Evolutionary conservation across 2,888 invertebrate genomes (phyloP), one percentile per base, ranked within the genome.

Genomic region (Coenonympha arcania): DNA sequence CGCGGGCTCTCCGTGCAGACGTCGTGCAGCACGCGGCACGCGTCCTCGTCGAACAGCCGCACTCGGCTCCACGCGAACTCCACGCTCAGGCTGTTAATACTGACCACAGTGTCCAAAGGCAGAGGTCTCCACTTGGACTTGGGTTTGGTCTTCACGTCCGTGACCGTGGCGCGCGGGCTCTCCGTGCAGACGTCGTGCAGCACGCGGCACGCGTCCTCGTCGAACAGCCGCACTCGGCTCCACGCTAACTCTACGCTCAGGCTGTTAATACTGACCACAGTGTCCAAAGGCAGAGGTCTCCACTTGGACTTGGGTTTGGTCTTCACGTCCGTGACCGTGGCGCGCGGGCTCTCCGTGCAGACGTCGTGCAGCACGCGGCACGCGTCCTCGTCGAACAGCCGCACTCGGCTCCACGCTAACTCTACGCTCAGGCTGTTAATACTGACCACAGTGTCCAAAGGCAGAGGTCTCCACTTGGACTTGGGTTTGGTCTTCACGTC

Each of bases 91-190:
- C n/a, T n/a, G n/a, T n/a, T n/a, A n/a, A n/a, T 49, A 87, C 92
- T 87, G 85, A 94, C 95, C 59, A 98, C 93, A 22, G 99, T 99
- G 71, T 99, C 99, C 62, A 99, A 81, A 2, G 99, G 96, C 48
- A 93, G 74, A 1, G 99, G 99, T 57, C 99, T 89, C 97, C 97
- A 99, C 79, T 98, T 98, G 55, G 90, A 93, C 79, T 98, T 99
- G 0, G 95, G 94, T 77, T 95, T 96, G 40, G 92, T 93, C 44
- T 89, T 90, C 2, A 95, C 91, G 60, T 89, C 91, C 47, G 89
- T 88, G 0, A 97, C 94, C 3, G 84, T 91, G 0, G 95, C 96
- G 4, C 72, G 78, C 0, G 93, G 92, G 58, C 89, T 90, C 65
- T 95, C 92, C 41, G 90, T 68, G 64, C 96, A 95, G n/a, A 93